A percentile compares a stretch with the other conserved stretches of the same genome.
Evolutionary conservation across 2,888 invertebrate species (phyloP).

Genomic region (Clusia tigrina): DNA sequence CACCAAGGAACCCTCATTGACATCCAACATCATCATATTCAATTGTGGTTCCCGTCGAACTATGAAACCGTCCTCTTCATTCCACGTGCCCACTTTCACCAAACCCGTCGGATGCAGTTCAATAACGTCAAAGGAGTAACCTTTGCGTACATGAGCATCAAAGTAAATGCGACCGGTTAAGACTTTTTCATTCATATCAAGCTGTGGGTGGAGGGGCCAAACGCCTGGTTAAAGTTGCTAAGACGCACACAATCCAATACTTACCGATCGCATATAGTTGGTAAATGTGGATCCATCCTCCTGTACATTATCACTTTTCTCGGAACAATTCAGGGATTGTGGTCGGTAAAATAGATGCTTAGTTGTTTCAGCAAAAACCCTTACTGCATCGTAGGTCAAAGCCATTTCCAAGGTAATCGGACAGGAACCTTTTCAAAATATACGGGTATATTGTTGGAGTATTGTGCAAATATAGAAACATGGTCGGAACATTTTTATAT

Average conservation of each 20-base stretch:
- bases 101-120: slow-evolving; percentile 72
- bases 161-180: slow-evolving; percentile 80
- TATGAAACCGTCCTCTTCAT: slow-evolving; percentile 70
- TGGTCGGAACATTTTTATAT: background rate
- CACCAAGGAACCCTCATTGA: slow-evolving; percentile 70
- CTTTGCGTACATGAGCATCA: slow-evolving; percentile 78
- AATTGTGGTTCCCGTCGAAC: slow-evolving; percentile 65
- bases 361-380: slow-evolving; percentile 79
- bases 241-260: too few relatives aligned
- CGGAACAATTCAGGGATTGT: slow-evolving; percentile 68
- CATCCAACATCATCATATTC: slow-evolving; percentile 59
- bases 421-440: slow-evolving; percentile 44
- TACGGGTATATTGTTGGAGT: background rate
- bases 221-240: background rate
- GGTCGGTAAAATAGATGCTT: slow-evolving; percentile 69
- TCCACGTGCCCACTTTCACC: slow-evolving; percentile 75
- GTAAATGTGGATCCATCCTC: slow-evolving; percentile 81
- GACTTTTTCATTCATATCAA: slow-evolving; percentile 65
- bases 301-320: slow-evolving; percentile 71
- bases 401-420: slow-evolving; percentile 73
- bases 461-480: too few relatives aligned
- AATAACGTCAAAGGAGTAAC: slow-evolving; percentile 74
- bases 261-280: slow-evolving; percentile 72
- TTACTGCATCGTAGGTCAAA: slow-evolving; percentile 84
- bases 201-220: slow-evolving; percentile 27